These are phyloP conservation scores for Dromiciops gliroides DNA, from an alignment of 2,113 vertebrate genomes.

Conservation along the genomic window DNA sequence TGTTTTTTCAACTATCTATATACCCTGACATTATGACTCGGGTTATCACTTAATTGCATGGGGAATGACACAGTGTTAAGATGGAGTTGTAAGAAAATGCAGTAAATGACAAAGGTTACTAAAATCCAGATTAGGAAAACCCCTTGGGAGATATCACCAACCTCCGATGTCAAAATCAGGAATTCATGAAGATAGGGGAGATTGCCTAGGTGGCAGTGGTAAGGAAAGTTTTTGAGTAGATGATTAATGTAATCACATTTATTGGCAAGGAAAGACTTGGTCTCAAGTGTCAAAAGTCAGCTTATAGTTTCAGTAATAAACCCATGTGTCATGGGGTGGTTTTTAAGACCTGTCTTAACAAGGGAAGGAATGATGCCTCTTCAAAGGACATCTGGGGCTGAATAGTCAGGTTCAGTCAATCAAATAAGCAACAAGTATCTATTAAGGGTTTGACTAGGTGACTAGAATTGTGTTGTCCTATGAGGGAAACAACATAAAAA, in stretches of 20 bases:
- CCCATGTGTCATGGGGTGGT: background rate
- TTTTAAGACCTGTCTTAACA: slow-evolving; percentile 35
- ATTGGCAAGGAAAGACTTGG: slow-evolving; percentile 36
- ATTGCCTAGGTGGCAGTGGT: background rate
- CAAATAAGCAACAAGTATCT: background rate
- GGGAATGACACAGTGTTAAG: background rate
- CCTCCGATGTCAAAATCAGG: slow-evolving; percentile 25
- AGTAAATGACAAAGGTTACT: background rate
- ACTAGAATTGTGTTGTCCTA: background rate
- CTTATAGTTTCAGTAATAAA: slow-evolving; percentile 18
- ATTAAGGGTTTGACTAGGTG: background rate
- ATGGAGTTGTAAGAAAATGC: background rate
- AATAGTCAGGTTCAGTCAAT: background rate
- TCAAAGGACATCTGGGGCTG: background rate
- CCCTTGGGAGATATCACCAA: slow-evolving; percentile 8
- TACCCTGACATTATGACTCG: background rate
- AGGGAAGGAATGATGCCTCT: slow-evolving; percentile 6
- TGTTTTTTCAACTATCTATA: background rate
- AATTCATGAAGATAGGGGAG: background rate
- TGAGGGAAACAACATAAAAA: background rate
- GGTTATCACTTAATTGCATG: background rate
- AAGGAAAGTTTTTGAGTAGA: slow-evolving; percentile 38
- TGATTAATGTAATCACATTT: slow-evolving; percentile 62
- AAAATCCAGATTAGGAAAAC: background rate
- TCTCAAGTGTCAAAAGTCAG: slow-evolving; percentile 28